These are phyloP conservation scores for Subacronicta megacephala DNA, from an alignment of 2,888 invertebrate species.

Conservation along the genomic window DNA sequence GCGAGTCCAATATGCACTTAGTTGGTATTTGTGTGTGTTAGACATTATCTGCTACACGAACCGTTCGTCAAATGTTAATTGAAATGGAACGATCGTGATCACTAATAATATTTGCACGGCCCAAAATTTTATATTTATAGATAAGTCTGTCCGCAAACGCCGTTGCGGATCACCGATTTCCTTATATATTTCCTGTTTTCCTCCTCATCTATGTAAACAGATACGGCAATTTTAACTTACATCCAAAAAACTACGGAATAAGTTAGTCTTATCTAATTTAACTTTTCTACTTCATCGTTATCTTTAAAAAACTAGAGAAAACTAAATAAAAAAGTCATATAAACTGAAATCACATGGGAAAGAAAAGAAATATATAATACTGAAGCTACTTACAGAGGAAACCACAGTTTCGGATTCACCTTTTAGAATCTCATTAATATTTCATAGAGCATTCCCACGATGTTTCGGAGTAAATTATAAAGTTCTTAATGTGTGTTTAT, in stretches of 20 bases:
- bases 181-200: background rate
- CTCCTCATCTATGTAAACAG: background rate
- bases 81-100: too few species aligned
- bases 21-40: too few species aligned
- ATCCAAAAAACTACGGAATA: slow-evolving; percentile 25
- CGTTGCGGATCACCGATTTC: background rate
- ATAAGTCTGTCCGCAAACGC: background rate
- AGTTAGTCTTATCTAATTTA: slow-evolving; percentile 30
- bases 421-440: slow-evolving; percentile 44
- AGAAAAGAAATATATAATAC: slow-evolving; percentile 20
- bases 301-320: slow-evolving; percentile 41
- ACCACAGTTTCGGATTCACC: slow-evolving; percentile 13
- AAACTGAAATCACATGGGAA: slow-evolving; percentile 24
- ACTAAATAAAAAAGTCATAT: slow-evolving; percentile 35
- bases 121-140: background rate
- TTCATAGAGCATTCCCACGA: slow-evolving; percentile 38
- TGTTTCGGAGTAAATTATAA: slow-evolving; percentile 21
- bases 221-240: background rate
- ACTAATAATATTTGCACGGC: too few species aligned
- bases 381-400: slow-evolving; percentile 5
- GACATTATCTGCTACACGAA: too few species aligned
- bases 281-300: slow-evolving; percentile 37
- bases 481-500: slow-evolving; percentile 34
- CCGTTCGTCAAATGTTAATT: too few species aligned
- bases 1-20: too few species aligned